Evolutionary conservation across 2,888 invertebrate genomes (phyloP), one percentile per base, ranked within the genome.

Genomic region (Dione juno): DNA sequence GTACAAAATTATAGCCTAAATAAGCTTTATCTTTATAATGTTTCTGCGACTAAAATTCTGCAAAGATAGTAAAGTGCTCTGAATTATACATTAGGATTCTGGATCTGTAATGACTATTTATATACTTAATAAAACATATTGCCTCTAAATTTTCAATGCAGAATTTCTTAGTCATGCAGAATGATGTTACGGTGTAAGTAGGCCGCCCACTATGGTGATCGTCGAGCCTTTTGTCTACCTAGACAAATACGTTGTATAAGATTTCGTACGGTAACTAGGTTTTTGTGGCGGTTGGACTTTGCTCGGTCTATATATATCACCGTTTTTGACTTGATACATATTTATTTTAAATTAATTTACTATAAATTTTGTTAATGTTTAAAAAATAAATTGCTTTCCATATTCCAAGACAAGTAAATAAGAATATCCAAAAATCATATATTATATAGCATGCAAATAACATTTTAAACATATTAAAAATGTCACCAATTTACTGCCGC

Each of bases 221-320:
- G 63, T 13, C 7, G 14, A 43, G 63, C 37, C 64, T 54, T 28
- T 35, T 40, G 69, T 64, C 63, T 21, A 54, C 21, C 21, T 57
- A 48, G 40, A 69, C 48, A 57, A 57, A 69, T 54, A 37, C 54
- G n/a, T 69, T 64, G 40, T 48, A 7, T 57, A 64, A 64, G 53
- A 21, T 19, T 43, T 63, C 1, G 63, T 43, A 64, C 64, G 37
- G 52, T 16, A 35, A 54, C 7, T 64, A 48, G 64, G 64, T 28
- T 61, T 48, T 21, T 61, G 63, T 64, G 45, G 45, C 13, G 54
- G n/a, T 43, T 54, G 37, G 54, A 68, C 37, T 57, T 58, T 41
- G 48, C 64, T 28, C 28, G 48, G 37, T 21, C 8, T 7, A 63
- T 37, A 45, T 48, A 37, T 40, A 8, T 40, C 37, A 40, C 35